Evolutionary conservation across 2,888 invertebrate genomes (phyloP), one percentile per base, ranked within the genome.

Genomic region (Agonopterix arenella): DNA sequence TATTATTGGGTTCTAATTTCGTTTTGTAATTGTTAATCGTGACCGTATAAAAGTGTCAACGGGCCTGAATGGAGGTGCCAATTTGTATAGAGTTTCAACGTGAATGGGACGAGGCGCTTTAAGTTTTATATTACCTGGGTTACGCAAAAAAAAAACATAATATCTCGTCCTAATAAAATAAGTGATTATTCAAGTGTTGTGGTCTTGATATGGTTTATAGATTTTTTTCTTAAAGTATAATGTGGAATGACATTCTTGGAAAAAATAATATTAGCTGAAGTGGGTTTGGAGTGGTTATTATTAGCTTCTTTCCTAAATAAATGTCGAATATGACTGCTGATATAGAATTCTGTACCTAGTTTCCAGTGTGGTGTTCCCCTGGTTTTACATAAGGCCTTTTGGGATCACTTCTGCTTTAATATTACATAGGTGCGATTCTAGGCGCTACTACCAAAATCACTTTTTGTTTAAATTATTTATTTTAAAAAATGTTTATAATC

Each of bases 1-100:
- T 85, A 85, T 89, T 85, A 89, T 89, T 89, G 86, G 89, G 82
- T 60, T 90, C 90, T 89, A 89, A 89, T 90, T 90, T 89, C 89
- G 80, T 80, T 85, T 28, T 88, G 73, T 76, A 68, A 76, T 67
- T 82, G 75, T 86, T 86, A 88, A 89, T 85, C 84, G 88, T 70
- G 68, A 68, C 72, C 70, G 69, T 80, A 84, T 90, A 84, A 88
- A 89, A 83, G 76, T 89, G 89, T 89, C 90, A 88, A 68, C 68
- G 48, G 54, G 50, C 50, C 47, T 78, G 72, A 85, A 89, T 85
- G 70, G 84, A 79, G 73, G 80, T 83, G 80, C 81, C 86, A 84
- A 84, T 81, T 83, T 84, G 80, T 79, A 84, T 85, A 76, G 78
- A 70, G 68, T 82, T 80, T 75, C 79, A 66, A 64, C 69, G 69